A percentile compares a stretch with the other conserved stretches of the same genome.
Evolutionary conservation across 2,888 invertebrate genomes (phyloP).

Genomic region (Oxyteleia sp.): DNA sequence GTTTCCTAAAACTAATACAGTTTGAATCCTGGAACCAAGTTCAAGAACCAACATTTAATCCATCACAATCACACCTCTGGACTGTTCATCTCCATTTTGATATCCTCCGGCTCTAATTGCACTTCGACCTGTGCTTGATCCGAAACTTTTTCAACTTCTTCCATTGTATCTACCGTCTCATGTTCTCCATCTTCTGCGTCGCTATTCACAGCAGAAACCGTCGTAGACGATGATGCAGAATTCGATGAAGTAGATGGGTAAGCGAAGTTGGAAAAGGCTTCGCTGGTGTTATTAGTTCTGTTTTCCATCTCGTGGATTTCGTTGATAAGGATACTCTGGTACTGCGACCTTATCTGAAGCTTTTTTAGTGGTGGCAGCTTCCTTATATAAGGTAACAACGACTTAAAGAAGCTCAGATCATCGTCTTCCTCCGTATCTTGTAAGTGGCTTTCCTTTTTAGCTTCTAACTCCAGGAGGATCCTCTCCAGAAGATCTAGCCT

Average conservation of each 20-base stretch:
- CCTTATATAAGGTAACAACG: too few relatives aligned
- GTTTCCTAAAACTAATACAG: neutral
- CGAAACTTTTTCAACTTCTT: neutral
- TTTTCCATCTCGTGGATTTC: conserved; percentile 62
- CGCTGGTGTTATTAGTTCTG: conserved; percentile 40
- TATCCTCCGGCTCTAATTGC: conserved; percentile 22
- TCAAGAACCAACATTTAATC: too few relatives aligned
- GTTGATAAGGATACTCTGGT: conserved; percentile 66
- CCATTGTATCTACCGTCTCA: neutral
- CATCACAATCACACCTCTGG: conserved; percentile 22
- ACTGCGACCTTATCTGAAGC: conserved; percentile 57
- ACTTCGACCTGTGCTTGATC: conserved; percentile 15
- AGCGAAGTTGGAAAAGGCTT: conserved; percentile 62
- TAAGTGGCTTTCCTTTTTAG: too few relatives aligned
- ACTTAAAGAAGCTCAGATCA: too few relatives aligned
- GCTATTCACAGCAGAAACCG: conserved; percentile 55
- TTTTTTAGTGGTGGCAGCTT: conserved; percentile 65
- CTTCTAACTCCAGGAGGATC: too few relatives aligned
- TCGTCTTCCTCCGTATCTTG: too few relatives aligned
- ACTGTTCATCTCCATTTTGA: conserved; percentile 31
- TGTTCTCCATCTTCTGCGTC: conserved; percentile 48
- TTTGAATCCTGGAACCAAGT: neutral
- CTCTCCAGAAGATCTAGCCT: too few relatives aligned
- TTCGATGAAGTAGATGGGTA: conserved; percentile 65
- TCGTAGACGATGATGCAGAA: conserved; percentile 47